Evolutionary conservation across 2,797 vertebrate genomes (phyloP).

Genomic region (Enteromius trimaculatus): DNA sequence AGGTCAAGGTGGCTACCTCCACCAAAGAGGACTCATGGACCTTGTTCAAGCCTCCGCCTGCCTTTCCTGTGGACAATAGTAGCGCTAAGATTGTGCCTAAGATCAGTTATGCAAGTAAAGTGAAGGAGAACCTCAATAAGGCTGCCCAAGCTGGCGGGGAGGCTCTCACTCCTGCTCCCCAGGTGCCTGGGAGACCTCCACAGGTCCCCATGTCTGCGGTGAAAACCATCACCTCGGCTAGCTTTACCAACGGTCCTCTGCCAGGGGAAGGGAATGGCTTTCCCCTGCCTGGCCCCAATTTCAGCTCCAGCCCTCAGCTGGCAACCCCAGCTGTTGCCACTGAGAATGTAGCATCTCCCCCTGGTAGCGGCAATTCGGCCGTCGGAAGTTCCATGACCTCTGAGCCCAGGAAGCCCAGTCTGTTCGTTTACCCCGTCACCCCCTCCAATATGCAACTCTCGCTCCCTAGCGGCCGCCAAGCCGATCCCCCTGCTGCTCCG

Average conservation of each 20-base stretch:
- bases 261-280: slow-evolving; percentile 86
- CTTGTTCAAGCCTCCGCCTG: slow-evolving; percentile 96
- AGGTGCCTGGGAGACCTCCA: slow-evolving; percentile 81
- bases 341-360: slow-evolving; percentile 84
- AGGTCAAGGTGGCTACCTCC: slow-evolving; percentile 86
- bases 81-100: slow-evolving; percentile 99
- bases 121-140: slow-evolving; percentile 99
- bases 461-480: slow-evolving; percentile 85
- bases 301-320: slow-evolving; percentile 81
- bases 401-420: slow-evolving; percentile 92
- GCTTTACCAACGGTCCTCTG: slow-evolving; percentile 93
- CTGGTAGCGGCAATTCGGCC: slow-evolving; percentile 74
- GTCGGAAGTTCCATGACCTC: slow-evolving; percentile 75
- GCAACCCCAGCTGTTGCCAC: slow-evolving; percentile 76
- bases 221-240: slow-evolving; percentile 97
- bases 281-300: slow-evolving; percentile 86
- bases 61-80: slow-evolving; percentile 99
- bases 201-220: slow-evolving; percentile 97
- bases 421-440: slow-evolving; percentile 86
- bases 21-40: slow-evolving; percentile 98
- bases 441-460: slow-evolving; percentile 99
- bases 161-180: slow-evolving; percentile 72
- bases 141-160: slow-evolving; percentile 86
- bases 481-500: slow-evolving; percentile 79
- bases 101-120: slow-evolving; percentile 99